phyloP scores from a whole-genome alignment of 2,888 invertebrate genomes.

The Alentia gelatinosa region DNA sequence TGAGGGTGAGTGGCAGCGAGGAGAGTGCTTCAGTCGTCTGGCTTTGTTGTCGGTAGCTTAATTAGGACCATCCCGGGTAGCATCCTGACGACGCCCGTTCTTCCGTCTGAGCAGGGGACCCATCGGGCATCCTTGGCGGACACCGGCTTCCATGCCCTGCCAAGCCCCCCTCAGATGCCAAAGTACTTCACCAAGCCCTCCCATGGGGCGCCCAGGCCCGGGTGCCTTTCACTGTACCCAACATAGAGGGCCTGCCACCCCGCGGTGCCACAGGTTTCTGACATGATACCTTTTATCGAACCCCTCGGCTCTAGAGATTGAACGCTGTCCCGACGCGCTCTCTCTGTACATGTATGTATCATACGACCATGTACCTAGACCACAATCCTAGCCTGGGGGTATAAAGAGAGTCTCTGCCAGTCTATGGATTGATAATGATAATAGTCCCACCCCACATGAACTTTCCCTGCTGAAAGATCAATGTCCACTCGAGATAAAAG shows the following conservation, averaged over 20 bases:
- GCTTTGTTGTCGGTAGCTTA: not conserved
- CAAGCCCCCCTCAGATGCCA: not conserved
- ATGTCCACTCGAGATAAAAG: too few relatives aligned
- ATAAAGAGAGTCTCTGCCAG: too few relatives aligned
- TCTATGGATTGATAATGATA: too few relatives aligned
- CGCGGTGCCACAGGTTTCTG: not conserved
- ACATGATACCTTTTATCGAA: slow-evolving; percentile 1
- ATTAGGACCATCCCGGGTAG: slow-evolving; percentile 1
- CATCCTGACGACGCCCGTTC: not conserved
- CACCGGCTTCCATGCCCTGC: not conserved
- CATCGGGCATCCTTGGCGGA: not conserved
- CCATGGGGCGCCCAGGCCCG: not conserved
- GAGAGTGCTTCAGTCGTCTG: not conserved
- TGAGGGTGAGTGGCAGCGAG: not conserved
- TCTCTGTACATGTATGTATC: too few relatives aligned
- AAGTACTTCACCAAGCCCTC: not conserved
- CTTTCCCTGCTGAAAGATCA: too few relatives aligned
- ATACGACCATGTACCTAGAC: too few relatives aligned
- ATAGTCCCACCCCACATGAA: too few relatives aligned
- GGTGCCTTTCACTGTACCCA: not conserved
- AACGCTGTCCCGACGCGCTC: too few relatives aligned
- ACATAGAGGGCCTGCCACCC: not conserved
- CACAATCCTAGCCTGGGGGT: too few relatives aligned
- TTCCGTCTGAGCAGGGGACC: not conserved
- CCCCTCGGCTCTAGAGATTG: too few relatives aligned